A percentile compares a stretch with the other conserved stretches of the same genome.
Conservation (phyloP, 2,113 vertebrate genomes). For the Notiomystis cincta region DNA sequence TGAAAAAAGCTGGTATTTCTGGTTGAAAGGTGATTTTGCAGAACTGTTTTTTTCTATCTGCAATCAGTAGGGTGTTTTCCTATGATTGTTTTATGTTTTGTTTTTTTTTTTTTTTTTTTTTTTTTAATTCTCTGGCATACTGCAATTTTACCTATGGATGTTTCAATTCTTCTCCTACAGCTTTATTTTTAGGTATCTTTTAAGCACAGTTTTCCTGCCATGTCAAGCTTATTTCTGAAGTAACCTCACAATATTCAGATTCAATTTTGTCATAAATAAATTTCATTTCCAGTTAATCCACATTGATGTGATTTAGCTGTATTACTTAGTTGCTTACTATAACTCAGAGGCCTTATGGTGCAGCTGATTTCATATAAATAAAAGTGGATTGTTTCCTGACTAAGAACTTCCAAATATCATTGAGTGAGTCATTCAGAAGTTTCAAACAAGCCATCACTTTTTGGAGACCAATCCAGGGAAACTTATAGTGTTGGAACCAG, state of each 20-base stretch:
- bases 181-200: not conserved
- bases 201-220: not conserved
- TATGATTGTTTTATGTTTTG: not conserved
- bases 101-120: not conserved
- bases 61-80: not conserved
- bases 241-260: not conserved
- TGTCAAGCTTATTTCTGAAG: not conserved
- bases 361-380: not conserved
- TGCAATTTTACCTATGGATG: not conserved
- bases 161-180: not conserved
- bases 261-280: not conserved
- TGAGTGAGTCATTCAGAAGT: not conserved
- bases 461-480: not conserved
- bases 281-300: not conserved
- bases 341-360: not conserved
- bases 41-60: not conserved
- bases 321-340: not conserved
- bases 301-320: not conserved
- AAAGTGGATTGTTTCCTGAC: not conserved
- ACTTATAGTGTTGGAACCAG: not conserved
- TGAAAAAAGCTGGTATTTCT: not conserved
- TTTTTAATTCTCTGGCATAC: not conserved
- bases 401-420: not conserved
- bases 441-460: not conserved
- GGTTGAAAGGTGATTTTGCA: not conserved